phyloP scores from a whole-genome alignment of 2,113 vertebrate genomes.

The Otolemur garnettii region DNA sequence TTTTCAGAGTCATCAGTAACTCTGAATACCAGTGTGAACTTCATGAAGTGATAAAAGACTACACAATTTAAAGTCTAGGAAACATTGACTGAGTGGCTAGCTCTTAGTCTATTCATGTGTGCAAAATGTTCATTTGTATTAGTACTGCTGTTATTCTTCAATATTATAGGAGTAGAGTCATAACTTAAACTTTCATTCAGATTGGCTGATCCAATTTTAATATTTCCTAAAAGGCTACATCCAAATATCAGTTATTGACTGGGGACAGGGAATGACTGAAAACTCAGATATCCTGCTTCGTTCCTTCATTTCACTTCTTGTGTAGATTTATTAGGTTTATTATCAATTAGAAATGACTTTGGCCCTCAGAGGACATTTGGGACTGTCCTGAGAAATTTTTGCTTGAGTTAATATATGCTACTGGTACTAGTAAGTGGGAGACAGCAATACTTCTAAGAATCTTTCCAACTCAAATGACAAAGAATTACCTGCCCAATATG shows the following conservation, averaged over 20 bases:
- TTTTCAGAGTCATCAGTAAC: conserved; percentile 11
- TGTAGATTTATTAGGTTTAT: neutral
- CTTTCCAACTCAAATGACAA: neutral
- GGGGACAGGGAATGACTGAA: neutral
- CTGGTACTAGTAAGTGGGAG: neutral
- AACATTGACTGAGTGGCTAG: neutral
- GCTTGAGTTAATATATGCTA: neutral
- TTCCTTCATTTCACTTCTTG: neutral
- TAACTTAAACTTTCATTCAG: neutral
- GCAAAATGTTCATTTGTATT: neutral
- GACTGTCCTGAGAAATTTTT: neutral
- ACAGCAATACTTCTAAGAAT: neutral
- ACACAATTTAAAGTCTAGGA: neutral
- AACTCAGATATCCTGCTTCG: neutral
- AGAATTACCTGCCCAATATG: neutral
- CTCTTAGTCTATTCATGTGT: neutral
- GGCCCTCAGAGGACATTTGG: neutral
- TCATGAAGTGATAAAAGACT: neutral
- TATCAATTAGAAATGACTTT: neutral
- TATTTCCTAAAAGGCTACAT: neutral
- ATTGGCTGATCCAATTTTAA: neutral
- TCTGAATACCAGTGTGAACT: neutral
- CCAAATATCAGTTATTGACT: neutral
- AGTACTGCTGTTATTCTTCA: neutral
- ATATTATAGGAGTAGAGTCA: neutral